These are phyloP conservation scores for Burhinus bistriatus DNA, from an alignment of 2,113 vertebrate species.

Conservation along the genomic window DNA sequence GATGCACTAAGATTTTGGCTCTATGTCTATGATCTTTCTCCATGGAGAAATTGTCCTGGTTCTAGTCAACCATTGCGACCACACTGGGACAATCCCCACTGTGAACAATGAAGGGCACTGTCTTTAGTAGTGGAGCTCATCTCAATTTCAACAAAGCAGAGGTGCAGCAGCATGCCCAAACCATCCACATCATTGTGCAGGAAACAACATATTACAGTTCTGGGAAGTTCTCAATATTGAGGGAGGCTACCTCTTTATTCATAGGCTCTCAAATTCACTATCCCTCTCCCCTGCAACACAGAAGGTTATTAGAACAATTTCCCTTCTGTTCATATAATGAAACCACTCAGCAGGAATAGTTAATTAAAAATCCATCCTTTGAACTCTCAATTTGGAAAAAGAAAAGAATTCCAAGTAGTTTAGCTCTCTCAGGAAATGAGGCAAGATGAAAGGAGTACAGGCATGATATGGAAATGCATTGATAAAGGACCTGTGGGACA, in stretches of 20 bases:
- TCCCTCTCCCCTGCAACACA: neutral
- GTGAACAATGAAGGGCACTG: neutral
- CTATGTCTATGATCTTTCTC: neutral
- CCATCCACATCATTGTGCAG: neutral
- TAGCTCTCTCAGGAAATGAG: constrained; percentile 47
- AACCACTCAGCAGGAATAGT: constrained; percentile 40
- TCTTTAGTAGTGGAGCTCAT: neutral
- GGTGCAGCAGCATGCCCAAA: neutral
- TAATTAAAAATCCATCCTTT: constrained; percentile 56
- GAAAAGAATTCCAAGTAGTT: constrained; percentile 50
- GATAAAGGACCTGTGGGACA: constrained; percentile 42
- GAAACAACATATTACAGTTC: neutral
- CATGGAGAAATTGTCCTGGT: neutral
- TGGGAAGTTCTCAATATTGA: neutral
- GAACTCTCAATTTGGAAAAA: constrained; percentile 41
- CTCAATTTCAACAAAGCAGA: neutral
- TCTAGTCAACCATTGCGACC: neutral
- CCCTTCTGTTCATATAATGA: constrained; percentile 42
- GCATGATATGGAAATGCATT: neutral
- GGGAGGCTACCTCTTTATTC: neutral
- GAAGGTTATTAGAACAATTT: constrained; percentile 25
- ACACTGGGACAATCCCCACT: neutral
- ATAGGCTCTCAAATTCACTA: neutral
- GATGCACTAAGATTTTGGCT: neutral
- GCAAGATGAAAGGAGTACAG: constrained; percentile 19